A percentile compares a stretch with the other conserved stretches of the same genome.
These are phyloP conservation scores for Leptinotarsa texana DNA, from an alignment of 1,140 invertebrate genomes.

Conservation along the genomic window DNA sequence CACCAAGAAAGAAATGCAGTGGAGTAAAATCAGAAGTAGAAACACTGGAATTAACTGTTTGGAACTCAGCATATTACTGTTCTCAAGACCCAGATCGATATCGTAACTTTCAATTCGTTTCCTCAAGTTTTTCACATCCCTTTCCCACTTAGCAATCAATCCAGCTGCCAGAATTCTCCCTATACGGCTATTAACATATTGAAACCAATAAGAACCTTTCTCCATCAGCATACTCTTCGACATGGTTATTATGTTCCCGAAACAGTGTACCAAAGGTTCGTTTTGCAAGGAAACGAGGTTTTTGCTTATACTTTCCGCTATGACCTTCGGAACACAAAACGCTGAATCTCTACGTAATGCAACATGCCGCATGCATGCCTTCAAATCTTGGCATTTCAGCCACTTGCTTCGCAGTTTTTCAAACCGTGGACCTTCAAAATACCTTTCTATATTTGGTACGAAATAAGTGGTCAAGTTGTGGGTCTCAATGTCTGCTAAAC, in stretches of 20 bases:
- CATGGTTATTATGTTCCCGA: neutral
- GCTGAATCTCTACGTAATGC: neutral
- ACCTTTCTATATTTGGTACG: neutral
- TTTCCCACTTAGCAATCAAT: conserved; percentile 6
- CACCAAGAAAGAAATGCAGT: neutral
- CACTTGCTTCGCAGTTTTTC: neutral
- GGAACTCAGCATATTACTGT: neutral
- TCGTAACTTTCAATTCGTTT: neutral
- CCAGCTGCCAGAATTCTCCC: neutral
- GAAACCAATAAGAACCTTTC: neutral
- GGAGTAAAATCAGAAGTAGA: neutral
- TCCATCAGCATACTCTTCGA: neutral
- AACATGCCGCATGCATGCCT: neutral
- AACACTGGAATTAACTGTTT: neutral
- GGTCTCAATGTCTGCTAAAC: neutral
- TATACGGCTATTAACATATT: neutral
- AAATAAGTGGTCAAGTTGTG: conserved; percentile 12
- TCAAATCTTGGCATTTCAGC: neutral
- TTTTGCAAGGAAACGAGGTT: neutral
- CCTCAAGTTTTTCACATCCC: neutral
- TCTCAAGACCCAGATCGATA: neutral
- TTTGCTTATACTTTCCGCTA: neutral
- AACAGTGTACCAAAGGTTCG: conserved; percentile 4
- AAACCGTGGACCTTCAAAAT: neutral
- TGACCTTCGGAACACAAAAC: neutral